Conservation (phyloP, 23 tunicate species). For the Diplosoma virens region DNA sequence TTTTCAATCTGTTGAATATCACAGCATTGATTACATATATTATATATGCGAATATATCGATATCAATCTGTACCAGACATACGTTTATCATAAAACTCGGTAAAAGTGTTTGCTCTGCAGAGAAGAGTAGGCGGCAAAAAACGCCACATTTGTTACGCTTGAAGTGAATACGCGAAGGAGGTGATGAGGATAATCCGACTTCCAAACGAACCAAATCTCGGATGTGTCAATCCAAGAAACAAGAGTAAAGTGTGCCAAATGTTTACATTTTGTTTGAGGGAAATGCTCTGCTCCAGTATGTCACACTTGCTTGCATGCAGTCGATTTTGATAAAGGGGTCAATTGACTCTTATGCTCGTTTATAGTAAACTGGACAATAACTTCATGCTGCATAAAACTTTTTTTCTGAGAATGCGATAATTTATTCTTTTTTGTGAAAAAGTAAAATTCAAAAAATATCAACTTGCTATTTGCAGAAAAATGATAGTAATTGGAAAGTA, state of each 20-base stretch:
- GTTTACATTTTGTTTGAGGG: background rate
- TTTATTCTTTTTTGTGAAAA: background rate
- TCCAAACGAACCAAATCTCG: background rate
- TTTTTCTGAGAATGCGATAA: background rate
- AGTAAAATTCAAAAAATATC: background rate
- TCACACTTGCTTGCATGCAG: background rate
- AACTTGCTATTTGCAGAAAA: background rate
- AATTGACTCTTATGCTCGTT: background rate
- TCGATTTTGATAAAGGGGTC: background rate
- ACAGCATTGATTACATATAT: background rate
- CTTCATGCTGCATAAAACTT: background rate
- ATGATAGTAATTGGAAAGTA: too few species aligned
- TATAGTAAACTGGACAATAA: background rate
- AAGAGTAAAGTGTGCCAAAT: background rate
- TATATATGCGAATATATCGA: background rate
- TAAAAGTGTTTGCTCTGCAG: background rate
- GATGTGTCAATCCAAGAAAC: background rate
- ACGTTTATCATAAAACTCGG: background rate
- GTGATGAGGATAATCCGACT: background rate
- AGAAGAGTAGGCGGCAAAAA: background rate
- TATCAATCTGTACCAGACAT: background rate
- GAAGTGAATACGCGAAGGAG: background rate
- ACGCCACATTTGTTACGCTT: background rate
- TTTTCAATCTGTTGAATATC: background rate
- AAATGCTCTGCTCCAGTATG: background rate